phyloP scores from a whole-genome alignment of 2,888 invertebrate genomes.

The Pyrgus malvae region DNA sequence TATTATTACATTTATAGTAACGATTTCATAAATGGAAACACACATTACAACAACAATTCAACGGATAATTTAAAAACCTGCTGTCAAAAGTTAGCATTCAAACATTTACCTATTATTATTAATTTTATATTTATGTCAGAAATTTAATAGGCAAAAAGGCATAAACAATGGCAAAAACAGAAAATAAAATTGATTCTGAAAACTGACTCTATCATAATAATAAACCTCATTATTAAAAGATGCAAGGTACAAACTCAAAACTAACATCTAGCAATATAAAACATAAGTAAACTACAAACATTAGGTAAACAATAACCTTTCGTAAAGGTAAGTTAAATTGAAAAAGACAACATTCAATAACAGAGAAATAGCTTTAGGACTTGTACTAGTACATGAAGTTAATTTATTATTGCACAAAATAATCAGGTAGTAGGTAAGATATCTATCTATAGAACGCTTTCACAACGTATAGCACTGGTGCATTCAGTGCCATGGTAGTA shows the following conservation, averaged over 20 bases:
- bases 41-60: constrained; percentile 29
- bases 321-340: constrained; percentile 8
- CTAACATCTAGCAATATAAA: too few species aligned
- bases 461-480: too few species aligned
- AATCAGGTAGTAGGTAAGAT: too few species aligned
- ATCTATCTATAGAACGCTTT: too few species aligned
- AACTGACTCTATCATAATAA: too few species aligned
- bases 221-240: too few species aligned
- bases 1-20: constrained; percentile 17
- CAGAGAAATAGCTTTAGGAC: too few species aligned
- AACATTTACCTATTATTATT: constrained; percentile 1
- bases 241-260: too few species aligned
- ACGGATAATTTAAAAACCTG: constrained; percentile 13
- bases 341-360: constrained; percentile 3
- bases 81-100: constrained; percentile 14
- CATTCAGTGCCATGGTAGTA: not conserved
- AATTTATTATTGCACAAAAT: too few species aligned
- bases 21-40: constrained; percentile 24
- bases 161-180: too few species aligned
- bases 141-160: not conserved
- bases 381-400: too few species aligned
- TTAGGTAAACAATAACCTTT: constrained; percentile 9
- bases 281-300: not conserved
- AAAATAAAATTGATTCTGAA: too few species aligned
- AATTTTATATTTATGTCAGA: not conserved